phyloP scores from a whole-genome alignment of 1,140 invertebrate genomes.

The Sitophilus oryzae region DNA sequence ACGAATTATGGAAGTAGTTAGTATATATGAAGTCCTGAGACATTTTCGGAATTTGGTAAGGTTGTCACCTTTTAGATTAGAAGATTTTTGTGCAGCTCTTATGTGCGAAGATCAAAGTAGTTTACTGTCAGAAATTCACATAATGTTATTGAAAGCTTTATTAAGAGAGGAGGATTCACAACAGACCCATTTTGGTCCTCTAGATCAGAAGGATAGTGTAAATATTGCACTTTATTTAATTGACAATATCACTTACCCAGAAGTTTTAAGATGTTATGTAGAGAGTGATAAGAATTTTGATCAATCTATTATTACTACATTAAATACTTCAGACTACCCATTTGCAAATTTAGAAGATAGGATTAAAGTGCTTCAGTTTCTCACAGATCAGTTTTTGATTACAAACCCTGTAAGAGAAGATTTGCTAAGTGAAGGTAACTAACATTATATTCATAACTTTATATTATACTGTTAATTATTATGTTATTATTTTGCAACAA shows the following conservation, averaged over 20 bases:
- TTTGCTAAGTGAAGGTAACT: conserved; percentile 82
- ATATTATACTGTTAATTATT: too few species aligned
- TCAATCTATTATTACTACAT: conserved; percentile 60
- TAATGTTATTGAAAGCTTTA: conserved; percentile 84
- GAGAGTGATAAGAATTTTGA: conserved; percentile 82
- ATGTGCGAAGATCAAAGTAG: conserved; percentile 86
- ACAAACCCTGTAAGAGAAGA: conserved; percentile 90
- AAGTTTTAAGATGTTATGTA: conserved; percentile 81
- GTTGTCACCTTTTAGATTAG: conserved; percentile 89
- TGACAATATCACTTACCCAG: conserved; percentile 93
- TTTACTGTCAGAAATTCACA: conserved; percentile 86
- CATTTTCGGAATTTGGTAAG: conserved; percentile 85
- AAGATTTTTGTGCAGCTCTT: conserved; percentile 93
- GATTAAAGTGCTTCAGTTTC: conserved; percentile 80
- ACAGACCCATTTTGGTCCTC: conserved; percentile 89
- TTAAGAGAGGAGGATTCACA: conserved; percentile 91
- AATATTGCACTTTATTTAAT: conserved; percentile 88
- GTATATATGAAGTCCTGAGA: conserved; percentile 90
- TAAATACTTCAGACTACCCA: conserved; percentile 80
- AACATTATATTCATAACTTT: too few species aligned
- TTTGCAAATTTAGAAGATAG: conserved; percentile 78
- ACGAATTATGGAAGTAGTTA: conserved; percentile 70
- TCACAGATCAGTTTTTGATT: conserved; percentile 91
- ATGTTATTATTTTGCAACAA: too few species aligned
- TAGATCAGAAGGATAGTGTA: conserved; percentile 94